A percentile compares a stretch with the other conserved stretches of the same genome.
phyloP scores from a whole-genome alignment of 2,888 invertebrate genomes.

The Sinopyrophorus schimmeli region DNA sequence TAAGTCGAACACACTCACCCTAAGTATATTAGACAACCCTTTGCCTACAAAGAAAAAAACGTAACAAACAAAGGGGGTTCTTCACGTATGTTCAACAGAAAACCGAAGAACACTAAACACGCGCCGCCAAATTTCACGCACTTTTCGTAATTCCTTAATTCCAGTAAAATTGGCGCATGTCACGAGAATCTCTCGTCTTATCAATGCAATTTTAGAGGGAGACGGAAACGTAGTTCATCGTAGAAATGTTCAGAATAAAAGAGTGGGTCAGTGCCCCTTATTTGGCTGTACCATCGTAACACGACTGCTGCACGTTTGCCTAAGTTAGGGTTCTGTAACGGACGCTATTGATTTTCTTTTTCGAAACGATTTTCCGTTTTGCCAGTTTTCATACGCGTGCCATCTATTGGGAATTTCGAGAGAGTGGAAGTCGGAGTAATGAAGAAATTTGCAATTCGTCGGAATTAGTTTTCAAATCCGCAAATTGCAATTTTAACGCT shows the following conservation, averaged over 20 bases:
- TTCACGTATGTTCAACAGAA: not conserved
- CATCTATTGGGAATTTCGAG: not conserved
- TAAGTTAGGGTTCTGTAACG: conserved; percentile 16
- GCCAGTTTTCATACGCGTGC: not conserved
- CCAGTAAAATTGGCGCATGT: conserved; percentile 14
- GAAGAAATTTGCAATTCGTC: too few species aligned
- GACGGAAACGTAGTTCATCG: conserved; percentile 4
- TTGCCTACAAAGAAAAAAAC: too few species aligned
- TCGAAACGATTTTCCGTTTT: not conserved
- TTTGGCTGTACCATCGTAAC: conserved; percentile 13
- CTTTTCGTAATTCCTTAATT: conserved; percentile 18
- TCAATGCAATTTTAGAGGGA: conserved; percentile 8
- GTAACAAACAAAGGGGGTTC: not conserved
- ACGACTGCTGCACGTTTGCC: conserved; percentile 16
- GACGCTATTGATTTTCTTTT: conserved; percentile 8
- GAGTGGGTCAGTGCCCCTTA: conserved; percentile 25
- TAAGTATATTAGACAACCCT: too few species aligned
- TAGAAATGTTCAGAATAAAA: conserved; percentile 6
- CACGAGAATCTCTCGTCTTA: conserved; percentile 9
- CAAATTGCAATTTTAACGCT: too few species aligned
- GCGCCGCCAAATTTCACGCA: conserved; percentile 19
- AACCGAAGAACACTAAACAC: conserved; percentile 9
- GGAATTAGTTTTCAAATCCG: too few species aligned
- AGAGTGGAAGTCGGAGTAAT: too few species aligned
- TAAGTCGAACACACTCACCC: too few species aligned